Evolutionary conservation across 2,888 invertebrate genomes (phyloP).

Genomic region (Drosophila affinis): DNA sequence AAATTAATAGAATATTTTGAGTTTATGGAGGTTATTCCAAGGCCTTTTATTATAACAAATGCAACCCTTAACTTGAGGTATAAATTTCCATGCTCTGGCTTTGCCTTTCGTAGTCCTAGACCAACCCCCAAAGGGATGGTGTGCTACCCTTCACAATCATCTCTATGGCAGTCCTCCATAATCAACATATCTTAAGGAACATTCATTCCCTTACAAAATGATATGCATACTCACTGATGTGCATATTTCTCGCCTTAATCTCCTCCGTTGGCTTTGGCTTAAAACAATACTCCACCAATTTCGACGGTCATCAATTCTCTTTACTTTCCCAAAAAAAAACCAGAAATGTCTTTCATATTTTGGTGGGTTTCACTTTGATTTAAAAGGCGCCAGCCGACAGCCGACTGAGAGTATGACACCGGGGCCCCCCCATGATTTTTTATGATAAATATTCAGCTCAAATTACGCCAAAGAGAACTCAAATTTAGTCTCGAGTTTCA

Average conservation of each 20-base stretch:
- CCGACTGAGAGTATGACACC: constrained; percentile 55
- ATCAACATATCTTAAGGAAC: neutral
- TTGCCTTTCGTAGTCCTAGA: neutral
- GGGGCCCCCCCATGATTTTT: constrained; percentile 32
- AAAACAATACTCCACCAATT: constrained; percentile 29
- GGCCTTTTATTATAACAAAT: no score
- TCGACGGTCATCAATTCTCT: constrained; percentile 37
- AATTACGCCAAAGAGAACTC: constrained; percentile 50
- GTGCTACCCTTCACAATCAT: neutral
- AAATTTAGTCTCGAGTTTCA: constrained; percentile 25
- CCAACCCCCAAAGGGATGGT: neutral
- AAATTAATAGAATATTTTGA: neutral
- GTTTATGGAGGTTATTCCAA: neutral
- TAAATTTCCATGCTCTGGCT: neutral
- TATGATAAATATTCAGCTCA: constrained; percentile 59
- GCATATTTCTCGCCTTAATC: constrained; percentile 9
- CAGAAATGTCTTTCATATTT: constrained; percentile 22
- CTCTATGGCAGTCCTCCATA: neutral
- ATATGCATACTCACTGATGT: neutral
- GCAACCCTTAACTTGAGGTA: neutral
- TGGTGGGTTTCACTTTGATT: constrained; percentile 52
- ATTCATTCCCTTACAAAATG: neutral
- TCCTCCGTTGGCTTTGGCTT: constrained; percentile 6
- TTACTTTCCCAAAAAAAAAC: constrained; percentile 24
- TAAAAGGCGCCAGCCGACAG: constrained; percentile 52